These are phyloP conservation scores for Thereuonema tuberculata DNA, from an alignment of 1,140 invertebrate species.

Conservation along the genomic window DNA sequence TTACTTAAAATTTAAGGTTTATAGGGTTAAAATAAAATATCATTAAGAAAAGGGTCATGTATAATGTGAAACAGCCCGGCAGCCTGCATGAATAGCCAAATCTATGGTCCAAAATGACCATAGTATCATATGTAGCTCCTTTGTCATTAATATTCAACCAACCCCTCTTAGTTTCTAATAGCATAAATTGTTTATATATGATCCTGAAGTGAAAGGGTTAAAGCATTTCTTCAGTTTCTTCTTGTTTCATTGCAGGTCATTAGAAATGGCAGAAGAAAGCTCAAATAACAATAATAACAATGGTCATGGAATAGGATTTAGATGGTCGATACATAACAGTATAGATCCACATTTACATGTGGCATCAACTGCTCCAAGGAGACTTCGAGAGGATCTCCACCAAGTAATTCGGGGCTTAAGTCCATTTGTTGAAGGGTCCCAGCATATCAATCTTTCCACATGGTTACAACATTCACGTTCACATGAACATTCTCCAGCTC, in stretches of 20 bases:
- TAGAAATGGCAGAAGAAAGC: neutral
- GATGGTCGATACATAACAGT: neutral
- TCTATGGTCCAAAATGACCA: no score
- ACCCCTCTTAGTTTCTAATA: no score
- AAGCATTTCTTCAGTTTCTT: no score
- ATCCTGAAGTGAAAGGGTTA: no score
- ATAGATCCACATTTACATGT: neutral
- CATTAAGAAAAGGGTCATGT: no score
- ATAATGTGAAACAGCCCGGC: no score
- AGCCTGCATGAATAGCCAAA: no score
- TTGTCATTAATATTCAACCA: no score
- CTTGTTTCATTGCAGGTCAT: neutral
- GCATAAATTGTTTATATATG: no score
- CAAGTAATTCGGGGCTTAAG: slow-evolving; percentile 8
- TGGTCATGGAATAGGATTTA: neutral
- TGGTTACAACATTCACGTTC: neutral
- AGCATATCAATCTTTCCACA: neutral
- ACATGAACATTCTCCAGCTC: neutral
- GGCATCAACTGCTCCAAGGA: neutral
- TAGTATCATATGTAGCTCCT: no score
- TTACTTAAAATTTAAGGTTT: no score
- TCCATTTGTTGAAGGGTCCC: slow-evolving; percentile 3
- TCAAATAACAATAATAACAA: neutral
- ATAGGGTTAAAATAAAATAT: no score
- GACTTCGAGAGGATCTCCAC: slow-evolving; percentile 6